These are phyloP conservation scores for Antrozous pallidus DNA, from an alignment of 2,797 vertebrate species.

Conservation along the genomic window DNA sequence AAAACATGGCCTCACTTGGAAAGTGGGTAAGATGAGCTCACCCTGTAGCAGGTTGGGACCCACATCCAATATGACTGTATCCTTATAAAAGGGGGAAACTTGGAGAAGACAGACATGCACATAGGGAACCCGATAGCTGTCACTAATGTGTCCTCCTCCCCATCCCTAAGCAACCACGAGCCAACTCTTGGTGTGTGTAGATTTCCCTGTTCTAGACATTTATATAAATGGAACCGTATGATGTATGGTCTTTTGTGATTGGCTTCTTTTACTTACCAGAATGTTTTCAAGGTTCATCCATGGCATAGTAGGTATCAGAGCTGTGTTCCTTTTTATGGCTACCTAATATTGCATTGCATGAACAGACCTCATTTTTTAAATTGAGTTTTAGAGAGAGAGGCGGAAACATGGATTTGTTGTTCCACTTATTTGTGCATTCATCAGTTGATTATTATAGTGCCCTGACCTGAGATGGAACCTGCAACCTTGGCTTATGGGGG, in stretches of 20 bases:
- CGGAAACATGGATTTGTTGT: not conserved
- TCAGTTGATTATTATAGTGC: not conserved
- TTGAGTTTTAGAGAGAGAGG: not conserved
- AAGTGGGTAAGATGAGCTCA: not conserved
- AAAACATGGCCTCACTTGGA: not conserved
- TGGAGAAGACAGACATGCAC: not conserved
- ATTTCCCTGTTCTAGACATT: not conserved
- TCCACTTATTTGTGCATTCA: not conserved
- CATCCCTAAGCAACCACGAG: not conserved
- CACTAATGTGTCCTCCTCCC: not conserved
- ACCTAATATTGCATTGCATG: not conserved
- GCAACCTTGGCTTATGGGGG: not conserved
- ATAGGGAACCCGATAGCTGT: not conserved
- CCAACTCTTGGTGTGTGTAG: not conserved
- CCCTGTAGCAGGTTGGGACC: too few relatives aligned
- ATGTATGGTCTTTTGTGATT: not conserved
- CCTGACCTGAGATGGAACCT: not conserved
- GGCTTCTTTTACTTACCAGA: not conserved
- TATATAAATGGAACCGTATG: fast-evolving
- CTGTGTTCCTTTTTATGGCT: not conserved
- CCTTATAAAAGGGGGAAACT: not conserved
- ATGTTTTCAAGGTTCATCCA: not conserved
- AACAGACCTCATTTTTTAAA: not conserved
- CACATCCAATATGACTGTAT: not conserved
- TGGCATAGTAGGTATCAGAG: fast-evolving